These are phyloP conservation scores for Phymastichus coffea DNA, from an alignment of 1,140 invertebrate species.

Conservation along the genomic window DNA sequence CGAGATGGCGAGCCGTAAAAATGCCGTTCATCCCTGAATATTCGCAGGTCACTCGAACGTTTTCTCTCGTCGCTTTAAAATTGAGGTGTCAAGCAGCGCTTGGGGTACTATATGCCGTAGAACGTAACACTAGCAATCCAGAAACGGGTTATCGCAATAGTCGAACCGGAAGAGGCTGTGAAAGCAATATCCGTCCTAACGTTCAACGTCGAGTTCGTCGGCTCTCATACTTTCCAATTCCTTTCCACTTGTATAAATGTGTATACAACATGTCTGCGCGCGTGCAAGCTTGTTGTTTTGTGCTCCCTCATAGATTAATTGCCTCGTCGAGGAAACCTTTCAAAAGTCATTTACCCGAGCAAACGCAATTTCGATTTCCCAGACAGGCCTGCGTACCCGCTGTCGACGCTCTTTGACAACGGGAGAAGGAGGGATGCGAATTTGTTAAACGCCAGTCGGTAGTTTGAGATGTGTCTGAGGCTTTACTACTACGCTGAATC, in stretches of 20 bases:
- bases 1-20: no score
- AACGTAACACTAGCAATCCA: no score
- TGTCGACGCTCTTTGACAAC: background rate
- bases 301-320: constrained; percentile 1
- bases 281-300: no score
- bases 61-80: no score
- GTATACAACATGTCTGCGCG: background rate
- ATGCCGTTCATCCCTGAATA: no score
- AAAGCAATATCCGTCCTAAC: constrained; percentile 27
- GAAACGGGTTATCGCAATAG: constrained; percentile 13
- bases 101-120: no score
- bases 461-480: no score
- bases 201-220: background rate
- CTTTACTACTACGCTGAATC: no score
- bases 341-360: constrained; percentile 21
- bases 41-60: no score
- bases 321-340: background rate
- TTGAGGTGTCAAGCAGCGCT: no score
- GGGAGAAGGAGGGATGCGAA: no score
- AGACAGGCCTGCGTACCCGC: background rate
- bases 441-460: no score
- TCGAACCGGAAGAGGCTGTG: constrained; percentile 7
- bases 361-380: constrained; percentile 19
- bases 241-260: background rate
- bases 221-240: constrained; percentile 1